phyloP scores from a whole-genome alignment of 1,140 invertebrate species.

The Vollenhovia emeryi region DNA sequence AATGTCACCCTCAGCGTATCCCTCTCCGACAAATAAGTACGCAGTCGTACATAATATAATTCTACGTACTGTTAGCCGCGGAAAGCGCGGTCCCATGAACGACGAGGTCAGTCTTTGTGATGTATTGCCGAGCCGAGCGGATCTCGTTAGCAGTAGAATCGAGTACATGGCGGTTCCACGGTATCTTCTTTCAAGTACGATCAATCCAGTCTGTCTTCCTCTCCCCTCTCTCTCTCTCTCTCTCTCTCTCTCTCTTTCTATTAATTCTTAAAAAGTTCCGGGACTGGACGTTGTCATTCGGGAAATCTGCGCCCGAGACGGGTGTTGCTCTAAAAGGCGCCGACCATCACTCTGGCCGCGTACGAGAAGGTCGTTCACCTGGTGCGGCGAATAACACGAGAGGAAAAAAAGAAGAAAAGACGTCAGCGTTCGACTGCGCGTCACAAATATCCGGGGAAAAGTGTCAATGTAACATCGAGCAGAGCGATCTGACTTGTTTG shows the following conservation, averaged over 20 bases:
- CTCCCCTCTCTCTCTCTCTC: neutral
- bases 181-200: constrained; percentile 4
- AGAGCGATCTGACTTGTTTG: neutral
- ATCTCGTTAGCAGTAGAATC: constrained; percentile 61
- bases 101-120: constrained; percentile 66
- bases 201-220: neutral
- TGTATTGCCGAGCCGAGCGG: constrained; percentile 53
- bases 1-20: too few species aligned
- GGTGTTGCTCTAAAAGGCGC: neutral
- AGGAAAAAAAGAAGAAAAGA: too few species aligned
- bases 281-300: neutral
- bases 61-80: constrained; percentile 65
- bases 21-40: neutral
- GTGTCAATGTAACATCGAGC: neutral
- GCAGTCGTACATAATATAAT: neutral
- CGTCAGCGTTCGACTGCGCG: neutral
- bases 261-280: neutral
- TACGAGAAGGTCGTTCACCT: neutral
- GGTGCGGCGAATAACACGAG: neutral
- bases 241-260: neutral
- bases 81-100: constrained; percentile 40
- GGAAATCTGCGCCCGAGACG: neutral
- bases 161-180: constrained; percentile 70
- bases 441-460: neutral
- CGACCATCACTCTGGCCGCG: too few species aligned